Evolutionary conservation across 2,888 invertebrate species (phyloP).

Genomic region (Marasmarcha lunaedactyla): DNA sequence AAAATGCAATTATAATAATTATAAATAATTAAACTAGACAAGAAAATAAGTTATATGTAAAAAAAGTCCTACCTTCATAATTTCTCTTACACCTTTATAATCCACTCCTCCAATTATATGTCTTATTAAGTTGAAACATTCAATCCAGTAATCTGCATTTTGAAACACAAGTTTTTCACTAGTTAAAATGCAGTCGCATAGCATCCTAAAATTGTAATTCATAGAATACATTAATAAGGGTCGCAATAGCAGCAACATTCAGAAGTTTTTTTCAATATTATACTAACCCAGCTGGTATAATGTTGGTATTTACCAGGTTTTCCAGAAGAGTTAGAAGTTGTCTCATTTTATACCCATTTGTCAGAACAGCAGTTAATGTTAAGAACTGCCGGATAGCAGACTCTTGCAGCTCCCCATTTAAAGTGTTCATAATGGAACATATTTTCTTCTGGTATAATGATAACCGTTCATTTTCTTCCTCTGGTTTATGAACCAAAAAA

Average conservation of each 20-base stretch:
- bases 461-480: slow-evolving; percentile 77
- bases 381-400: slow-evolving; percentile 81
- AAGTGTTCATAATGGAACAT: slow-evolving; percentile 73
- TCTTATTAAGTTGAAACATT: slow-evolving; percentile 85
- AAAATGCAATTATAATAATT: too few relatives aligned
- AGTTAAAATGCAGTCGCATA: slow-evolving; percentile 88
- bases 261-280: too few relatives aligned
- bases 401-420: slow-evolving; percentile 81
- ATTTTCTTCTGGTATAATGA: slow-evolving; percentile 77
- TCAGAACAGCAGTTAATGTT: slow-evolving; percentile 76
- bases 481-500: slow-evolving; percentile 82
- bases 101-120: slow-evolving; percentile 92
- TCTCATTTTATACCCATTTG: slow-evolving; percentile 81
- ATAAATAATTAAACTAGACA: too few relatives aligned
- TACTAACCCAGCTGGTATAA: slow-evolving; percentile 78
- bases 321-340: slow-evolving; percentile 82
- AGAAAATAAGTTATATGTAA: too few relatives aligned
- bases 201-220: slow-evolving; percentile 67
- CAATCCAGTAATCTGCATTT: slow-evolving; percentile 90
- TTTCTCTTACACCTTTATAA: slow-evolving; percentile 94
- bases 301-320: slow-evolving; percentile 77
- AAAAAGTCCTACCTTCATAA: slow-evolving; percentile 87
- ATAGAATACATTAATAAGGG: slow-evolving; percentile 5
- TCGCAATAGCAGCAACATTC: too few relatives aligned
- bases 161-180: slow-evolving; percentile 86